phyloP scores from a whole-genome alignment of 1,140 invertebrate genomes.

The Apis laboriosa region DNA sequence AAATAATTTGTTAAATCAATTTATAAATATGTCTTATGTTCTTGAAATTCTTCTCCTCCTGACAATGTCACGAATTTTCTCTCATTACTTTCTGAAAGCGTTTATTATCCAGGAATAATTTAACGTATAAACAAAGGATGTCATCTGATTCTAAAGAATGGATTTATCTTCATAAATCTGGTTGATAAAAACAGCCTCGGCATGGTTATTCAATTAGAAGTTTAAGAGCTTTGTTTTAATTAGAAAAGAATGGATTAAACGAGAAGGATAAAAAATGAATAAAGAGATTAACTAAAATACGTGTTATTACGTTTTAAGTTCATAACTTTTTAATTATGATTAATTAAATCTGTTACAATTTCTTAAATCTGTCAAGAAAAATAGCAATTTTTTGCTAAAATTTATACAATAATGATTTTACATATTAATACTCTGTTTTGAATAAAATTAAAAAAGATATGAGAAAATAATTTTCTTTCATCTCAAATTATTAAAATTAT shows the following conservation, averaged over 20 bases:
- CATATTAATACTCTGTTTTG: neutral
- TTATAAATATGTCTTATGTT: neutral
- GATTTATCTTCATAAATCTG: slow-evolving; percentile 12
- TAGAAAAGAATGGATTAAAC: neutral
- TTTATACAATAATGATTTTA: too few relatives aligned
- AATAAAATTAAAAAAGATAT: neutral
- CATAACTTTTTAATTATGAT: too few relatives aligned
- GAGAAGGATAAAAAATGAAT: neutral
- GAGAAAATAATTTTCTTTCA: too few relatives aligned
- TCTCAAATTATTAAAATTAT: too few relatives aligned
- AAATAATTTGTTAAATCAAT: neutral
- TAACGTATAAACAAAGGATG: slow-evolving; percentile 10
- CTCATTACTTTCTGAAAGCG: neutral
- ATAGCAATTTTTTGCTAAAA: too few relatives aligned
- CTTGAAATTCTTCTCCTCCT: too few relatives aligned
- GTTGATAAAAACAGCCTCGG: neutral
- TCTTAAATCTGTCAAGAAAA: too few relatives aligned
- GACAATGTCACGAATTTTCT: neutral
- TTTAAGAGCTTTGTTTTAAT: neutral
- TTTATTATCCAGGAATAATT: slow-evolving; percentile 22
- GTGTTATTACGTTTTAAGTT: too few relatives aligned
- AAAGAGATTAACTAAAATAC: neutral
- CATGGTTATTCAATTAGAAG: slow-evolving; percentile 8
- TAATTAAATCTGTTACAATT: too few relatives aligned
- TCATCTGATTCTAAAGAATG: neutral